Evolutionary conservation across 37 sponge, comb jelly and placozoan genomes (phyloP).

Genomic region (Aplysina aerophoba): DNA sequence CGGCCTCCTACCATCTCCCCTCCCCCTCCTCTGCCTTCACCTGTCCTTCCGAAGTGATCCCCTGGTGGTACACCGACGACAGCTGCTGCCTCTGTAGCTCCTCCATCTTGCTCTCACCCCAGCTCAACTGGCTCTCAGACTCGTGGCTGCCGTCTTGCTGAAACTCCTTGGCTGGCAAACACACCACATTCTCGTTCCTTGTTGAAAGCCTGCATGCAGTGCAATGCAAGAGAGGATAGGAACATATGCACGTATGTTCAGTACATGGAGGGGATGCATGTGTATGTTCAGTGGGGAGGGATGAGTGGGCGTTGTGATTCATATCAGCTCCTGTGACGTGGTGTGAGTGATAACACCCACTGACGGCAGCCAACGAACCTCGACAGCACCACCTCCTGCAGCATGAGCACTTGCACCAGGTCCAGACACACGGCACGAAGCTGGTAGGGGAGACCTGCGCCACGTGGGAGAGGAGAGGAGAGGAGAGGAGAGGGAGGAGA

Average conservation of each 20-base stretch:
- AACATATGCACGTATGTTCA: background rate
- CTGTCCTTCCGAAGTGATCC: background rate
- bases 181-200: background rate
- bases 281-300: too few relatives aligned
- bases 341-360: background rate
- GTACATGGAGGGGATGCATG: too few relatives aligned
- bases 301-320: too few relatives aligned
- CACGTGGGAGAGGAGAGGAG: background rate
- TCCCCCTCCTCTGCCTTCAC: background rate
- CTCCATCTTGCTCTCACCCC: background rate
- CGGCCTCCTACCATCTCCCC: too few relatives aligned
- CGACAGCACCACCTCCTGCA: background rate
- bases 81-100: background rate
- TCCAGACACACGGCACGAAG: background rate
- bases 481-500: background rate
- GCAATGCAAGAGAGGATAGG: background rate
- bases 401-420: background rate
- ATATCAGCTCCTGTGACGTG: too few relatives aligned
- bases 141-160: background rate
- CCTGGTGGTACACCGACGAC: background rate
- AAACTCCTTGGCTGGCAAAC: background rate
- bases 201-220: background rate
- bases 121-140: background rate
- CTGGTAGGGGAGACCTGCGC: background rate
- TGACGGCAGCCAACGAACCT: background rate